Evolutionary conservation across 2,797 vertebrate genomes (phyloP), one percentile per base, ranked within the genome.

Genomic region (Arctocebus calabarensis): DNA sequence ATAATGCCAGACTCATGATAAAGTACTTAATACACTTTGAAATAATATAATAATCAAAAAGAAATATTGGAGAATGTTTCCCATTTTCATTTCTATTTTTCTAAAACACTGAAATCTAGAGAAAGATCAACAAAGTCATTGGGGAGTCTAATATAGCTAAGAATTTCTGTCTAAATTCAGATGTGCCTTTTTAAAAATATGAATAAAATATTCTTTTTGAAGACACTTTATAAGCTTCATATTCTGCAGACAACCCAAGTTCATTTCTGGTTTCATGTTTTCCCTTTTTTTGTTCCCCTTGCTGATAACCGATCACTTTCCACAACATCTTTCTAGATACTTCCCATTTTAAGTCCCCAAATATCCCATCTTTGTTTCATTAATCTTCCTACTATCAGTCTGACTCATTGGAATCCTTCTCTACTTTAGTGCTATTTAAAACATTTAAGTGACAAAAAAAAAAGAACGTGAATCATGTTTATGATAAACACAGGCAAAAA

Each of bases 101-200:
- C 40, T 45, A 2, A 90, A 85, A 59, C 27, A 66, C 25, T 85
- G n/a, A 90, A 59, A 37, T 48, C 55, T 73, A 73, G 73, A 64
- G 32, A 95, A 89, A 85, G 85, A 93, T 57, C 55, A 95, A 93
- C 84, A 29, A 84, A 40, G 23, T 73, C 25, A 27, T 43, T 78
- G 57, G 55, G 23, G 73, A 34, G 1, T 85, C 73, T 93, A 81
- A 81, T 74, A 66, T 81, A 85, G 86, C 48, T 16, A 11, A 22
- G 37, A 66, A n/a, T 68, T 79, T 85, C 57, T 70, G 13, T 77
- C 78, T 52, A 45, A 62, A 84, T 79, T 78, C 59, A 83, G 34
- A 84, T 57, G 19, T 45, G 32, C 55, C 66, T 87, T 70, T 34
- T 40, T 68, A 66, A 52, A 40, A 92, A 77, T 77, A 45, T 43